Evolutionary conservation across 2,113 vertebrate genomes (phyloP), one percentile per base, ranked within the genome.

Genomic region (Ardeotis arabs): DNA sequence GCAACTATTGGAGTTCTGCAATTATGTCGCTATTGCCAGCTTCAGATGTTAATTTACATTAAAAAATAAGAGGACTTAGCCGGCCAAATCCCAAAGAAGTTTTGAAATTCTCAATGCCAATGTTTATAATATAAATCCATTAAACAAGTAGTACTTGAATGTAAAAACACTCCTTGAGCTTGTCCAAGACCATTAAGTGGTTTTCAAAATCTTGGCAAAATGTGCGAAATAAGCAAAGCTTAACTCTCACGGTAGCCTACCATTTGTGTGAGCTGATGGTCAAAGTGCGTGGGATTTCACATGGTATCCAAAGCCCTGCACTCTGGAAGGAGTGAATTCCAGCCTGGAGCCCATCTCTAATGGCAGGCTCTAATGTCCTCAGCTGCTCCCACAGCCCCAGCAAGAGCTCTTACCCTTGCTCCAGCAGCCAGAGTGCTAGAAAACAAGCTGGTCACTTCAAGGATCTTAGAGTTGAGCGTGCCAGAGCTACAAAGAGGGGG

Each of bases 161-260:
- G 39, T 96, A 50, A 96, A 95, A 97, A n/a, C 80, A 27, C 67
- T 78, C 49, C 52, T 91, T 50, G 31, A 73, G 50, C 12, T 66
- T 49, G 70, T 93, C 91, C 84, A 89, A 96, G 24, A 73, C 84
- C 94, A 91, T 95, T 96, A 96, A 95, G 89, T 62, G 74, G 56
- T 93, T 96, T 95, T 93, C 63, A 89, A 77, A 86, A 93, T 86
- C 72, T 92, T 96, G 95, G 74, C 93, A 96, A 91, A 95, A 91
- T 21, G 19, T 60, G 66, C 76, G 41, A 77, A 79, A 41, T 91
- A 91, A 95, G 81, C 81, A 87, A 76, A 89, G 62, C 69, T 95
- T 76, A 82, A 64, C 56, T 96, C 59, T 56, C 72, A 72, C 41
- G 4, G 84, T 95, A 87, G 84, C 67, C 50, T 93, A 89, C 67